Percentiles rank a stretch among this genome's conserved stretches.
phyloP scores from a whole-genome alignment of 1,140 invertebrate species.

The Solenopsis invicta region DNA sequence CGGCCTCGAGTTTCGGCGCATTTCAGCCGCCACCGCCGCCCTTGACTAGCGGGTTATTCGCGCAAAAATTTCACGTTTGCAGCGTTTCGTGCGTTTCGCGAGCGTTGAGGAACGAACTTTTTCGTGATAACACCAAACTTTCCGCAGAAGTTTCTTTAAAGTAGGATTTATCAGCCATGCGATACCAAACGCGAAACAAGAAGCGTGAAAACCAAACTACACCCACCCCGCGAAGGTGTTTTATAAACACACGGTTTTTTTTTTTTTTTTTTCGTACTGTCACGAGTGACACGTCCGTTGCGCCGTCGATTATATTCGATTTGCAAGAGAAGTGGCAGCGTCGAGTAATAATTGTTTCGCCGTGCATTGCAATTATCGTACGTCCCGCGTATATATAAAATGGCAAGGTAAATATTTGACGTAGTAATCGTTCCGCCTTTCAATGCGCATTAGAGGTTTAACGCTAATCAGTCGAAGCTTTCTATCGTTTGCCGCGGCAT shows the following conservation, averaged over 20 bases:
- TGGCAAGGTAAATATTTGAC: constrained; percentile 2
- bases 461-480: constrained; percentile 39
- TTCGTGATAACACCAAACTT: constrained; percentile 16
- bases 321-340: not conserved
- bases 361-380: not conserved
- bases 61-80: constrained; percentile 65
- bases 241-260: not conserved
- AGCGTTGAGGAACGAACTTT: constrained; percentile 1
- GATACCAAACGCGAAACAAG: constrained; percentile 6
- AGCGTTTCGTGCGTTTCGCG: constrained; percentile 32
- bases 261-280: too few relatives aligned
- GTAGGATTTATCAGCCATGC: constrained; percentile 8
- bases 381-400: not conserved
- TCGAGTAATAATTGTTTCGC: constrained; percentile 6
- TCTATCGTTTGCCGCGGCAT: constrained; percentile 37
- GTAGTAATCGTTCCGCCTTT: constrained; percentile 4
- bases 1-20: constrained; percentile 65
- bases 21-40: constrained; percentile 20
- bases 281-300: too few relatives aligned
- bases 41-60: constrained; percentile 49
- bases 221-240: not conserved
- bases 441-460: constrained; percentile 17
- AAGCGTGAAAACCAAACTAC: not conserved
- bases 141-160: not conserved
- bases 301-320: not conserved